These are phyloP conservation scores for Cherax destructor DNA, from an alignment of 1,140 invertebrate genomes.

Conservation along the genomic window DNA sequence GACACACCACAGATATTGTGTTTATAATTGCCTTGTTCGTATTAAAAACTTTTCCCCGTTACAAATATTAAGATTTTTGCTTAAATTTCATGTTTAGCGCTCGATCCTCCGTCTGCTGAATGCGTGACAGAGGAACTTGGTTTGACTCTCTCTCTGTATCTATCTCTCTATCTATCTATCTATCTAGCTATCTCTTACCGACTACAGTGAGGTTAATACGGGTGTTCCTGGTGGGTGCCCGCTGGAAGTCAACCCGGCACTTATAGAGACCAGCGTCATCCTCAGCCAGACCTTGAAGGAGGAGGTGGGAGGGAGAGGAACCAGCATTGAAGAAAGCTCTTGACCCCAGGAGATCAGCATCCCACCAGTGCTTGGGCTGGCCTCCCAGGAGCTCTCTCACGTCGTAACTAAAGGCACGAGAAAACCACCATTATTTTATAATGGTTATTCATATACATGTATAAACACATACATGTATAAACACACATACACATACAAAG, in stretches of 20 bases:
- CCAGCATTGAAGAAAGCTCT: constrained; percentile 53
- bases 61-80: too few species aligned
- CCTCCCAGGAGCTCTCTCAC: constrained; percentile 46
- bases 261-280: constrained; percentile 89
- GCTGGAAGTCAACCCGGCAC: constrained; percentile 92
- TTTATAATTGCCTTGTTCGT: too few species aligned
- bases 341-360: constrained; percentile 46
- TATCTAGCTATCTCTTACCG: constrained; percentile 80
- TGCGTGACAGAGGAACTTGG: too few species aligned
- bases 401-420: constrained; percentile 25
- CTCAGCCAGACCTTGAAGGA: constrained; percentile 38
- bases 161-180: not conserved
- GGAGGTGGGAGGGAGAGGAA: constrained; percentile 44
- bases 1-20: too few species aligned
- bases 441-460: too few species aligned
- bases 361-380: constrained; percentile 64
- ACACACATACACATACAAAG: too few species aligned
- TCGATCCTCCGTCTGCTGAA: too few species aligned
- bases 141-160: constrained; percentile 5
- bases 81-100: too few species aligned
- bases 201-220: constrained; percentile 93
- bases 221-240: constrained; percentile 91
- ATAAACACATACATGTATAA: too few species aligned
- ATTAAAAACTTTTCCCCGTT: too few species aligned
- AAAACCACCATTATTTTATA: too few species aligned